These are phyloP conservation scores for Heliconius sara DNA, from an alignment of 2,888 invertebrate genomes.

Conservation along the genomic window DNA sequence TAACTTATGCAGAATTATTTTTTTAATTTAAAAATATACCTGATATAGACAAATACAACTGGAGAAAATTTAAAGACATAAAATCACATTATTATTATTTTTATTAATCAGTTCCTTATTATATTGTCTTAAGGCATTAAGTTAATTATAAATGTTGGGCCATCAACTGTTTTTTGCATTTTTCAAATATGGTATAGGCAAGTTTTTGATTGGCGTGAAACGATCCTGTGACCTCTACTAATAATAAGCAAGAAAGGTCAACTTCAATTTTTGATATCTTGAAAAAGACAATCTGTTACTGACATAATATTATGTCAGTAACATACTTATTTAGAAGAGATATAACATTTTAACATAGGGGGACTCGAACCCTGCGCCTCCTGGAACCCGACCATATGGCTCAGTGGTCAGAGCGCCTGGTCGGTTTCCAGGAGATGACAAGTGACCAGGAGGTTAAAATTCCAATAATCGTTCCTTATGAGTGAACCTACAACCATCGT, in stretches of 20 bases:
- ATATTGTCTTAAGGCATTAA: not conserved
- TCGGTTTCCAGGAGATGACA: too few relatives aligned
- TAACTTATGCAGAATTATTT: too few relatives aligned
- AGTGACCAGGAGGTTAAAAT: not conserved
- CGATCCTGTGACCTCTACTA: conserved; percentile 16
- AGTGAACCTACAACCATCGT: not conserved
- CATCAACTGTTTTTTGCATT: conserved; percentile 5
- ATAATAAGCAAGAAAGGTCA: not conserved
- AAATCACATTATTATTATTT: not conserved
- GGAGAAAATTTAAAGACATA: not conserved
- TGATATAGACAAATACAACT: too few relatives aligned
- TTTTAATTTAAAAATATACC: too few relatives aligned
- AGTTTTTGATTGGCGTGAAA: conserved; percentile 14
- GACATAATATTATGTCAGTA: not conserved
- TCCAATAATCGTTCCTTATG: not conserved
- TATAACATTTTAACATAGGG: too few relatives aligned
- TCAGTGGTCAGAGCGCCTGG: too few relatives aligned
- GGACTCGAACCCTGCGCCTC: too few relatives aligned
- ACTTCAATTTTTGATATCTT: conserved; percentile 1
- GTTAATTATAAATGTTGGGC: not conserved
- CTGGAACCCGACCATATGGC: too few relatives aligned
- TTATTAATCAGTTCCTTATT: not conserved
- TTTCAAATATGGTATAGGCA: not conserved
- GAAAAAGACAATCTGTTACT: not conserved
- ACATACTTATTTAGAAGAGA: not conserved